Evolutionary conservation across 2,888 invertebrate species (phyloP).

Genomic region (Tromatobia lineatoria): DNA sequence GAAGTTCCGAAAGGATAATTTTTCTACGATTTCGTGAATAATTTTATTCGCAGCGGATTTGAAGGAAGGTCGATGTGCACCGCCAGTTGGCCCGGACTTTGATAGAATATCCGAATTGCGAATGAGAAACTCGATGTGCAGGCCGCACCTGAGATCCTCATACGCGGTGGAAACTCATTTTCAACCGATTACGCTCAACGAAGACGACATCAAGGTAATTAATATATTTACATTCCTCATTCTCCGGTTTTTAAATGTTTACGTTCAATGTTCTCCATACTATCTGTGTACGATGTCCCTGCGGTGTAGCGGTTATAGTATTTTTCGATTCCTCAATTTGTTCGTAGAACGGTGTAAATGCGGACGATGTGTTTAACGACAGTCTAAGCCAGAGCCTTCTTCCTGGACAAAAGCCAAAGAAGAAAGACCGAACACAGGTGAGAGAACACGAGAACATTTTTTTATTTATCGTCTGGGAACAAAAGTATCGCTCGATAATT

Average conservation of each 20-base stretch:
- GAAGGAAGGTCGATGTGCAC: slow-evolving; percentile 87
- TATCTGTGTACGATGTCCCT: not conserved
- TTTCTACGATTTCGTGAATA: not conserved
- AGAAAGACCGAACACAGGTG: slow-evolving; percentile 82
- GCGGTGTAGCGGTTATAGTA: slow-evolving; percentile 11
- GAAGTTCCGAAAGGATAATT: not conserved
- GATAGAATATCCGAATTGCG: slow-evolving; percentile 90
- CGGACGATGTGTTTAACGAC: slow-evolving; percentile 82
- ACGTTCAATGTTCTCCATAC: not conserved
- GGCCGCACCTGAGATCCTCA: slow-evolving; percentile 94
- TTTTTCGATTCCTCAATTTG: slow-evolving; percentile 33
- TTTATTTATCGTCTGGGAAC: slow-evolving; percentile 18
- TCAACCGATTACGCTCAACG: slow-evolving; percentile 87
- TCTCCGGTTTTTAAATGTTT: not conserved
- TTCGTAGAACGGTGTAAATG: slow-evolving; percentile 78
- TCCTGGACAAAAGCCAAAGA: slow-evolving; percentile 82
- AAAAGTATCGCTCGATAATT: slow-evolving; percentile 9
- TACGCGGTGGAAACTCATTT: slow-evolving; percentile 94
- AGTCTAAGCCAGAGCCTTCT: slow-evolving; percentile 84
- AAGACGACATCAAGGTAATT: slow-evolving; percentile 90
- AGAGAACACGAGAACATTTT: slow-evolving; percentile 68
- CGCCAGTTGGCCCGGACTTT: slow-evolving; percentile 79
- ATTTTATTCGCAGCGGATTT: slow-evolving; percentile 81
- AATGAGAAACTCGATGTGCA: slow-evolving; percentile 92
- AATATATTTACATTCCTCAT: not conserved